Conservation (phyloP, 1,140 invertebrate genomes). For the Lepidotrigona ventralis region DNA sequence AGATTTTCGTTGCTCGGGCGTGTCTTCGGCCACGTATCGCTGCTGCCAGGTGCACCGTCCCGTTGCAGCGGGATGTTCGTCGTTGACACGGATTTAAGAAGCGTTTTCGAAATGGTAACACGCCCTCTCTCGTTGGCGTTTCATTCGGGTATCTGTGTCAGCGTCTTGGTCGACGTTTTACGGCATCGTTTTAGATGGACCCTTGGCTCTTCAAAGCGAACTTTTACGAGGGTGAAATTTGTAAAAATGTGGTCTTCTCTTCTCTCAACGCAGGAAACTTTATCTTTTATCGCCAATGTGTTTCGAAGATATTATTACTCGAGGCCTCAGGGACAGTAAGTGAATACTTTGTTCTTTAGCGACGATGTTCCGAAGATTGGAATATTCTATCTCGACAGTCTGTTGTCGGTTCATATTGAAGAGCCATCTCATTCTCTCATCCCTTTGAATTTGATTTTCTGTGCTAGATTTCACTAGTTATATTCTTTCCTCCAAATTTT, state of each 20-base stretch:
- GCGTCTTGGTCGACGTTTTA: background rate
- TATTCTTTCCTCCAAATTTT: background rate
- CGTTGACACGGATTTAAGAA: slow-evolving; percentile 3
- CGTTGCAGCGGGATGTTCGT: background rate
- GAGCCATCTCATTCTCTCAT: background rate
- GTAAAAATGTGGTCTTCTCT: background rate
- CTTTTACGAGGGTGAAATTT: background rate
- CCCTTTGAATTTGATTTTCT: background rate
- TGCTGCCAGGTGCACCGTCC: background rate
- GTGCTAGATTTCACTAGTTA: background rate
- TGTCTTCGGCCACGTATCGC: background rate
- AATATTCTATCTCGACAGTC: too few relatives aligned
- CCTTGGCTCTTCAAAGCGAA: background rate
- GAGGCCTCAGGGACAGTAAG: too few relatives aligned
- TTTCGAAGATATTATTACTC: background rate
- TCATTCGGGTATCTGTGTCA: background rate
- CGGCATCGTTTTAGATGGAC: background rate
- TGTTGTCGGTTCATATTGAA: too few relatives aligned
- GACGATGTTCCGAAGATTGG: too few relatives aligned
- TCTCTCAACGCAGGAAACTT: background rate
- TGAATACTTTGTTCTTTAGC: too few relatives aligned
- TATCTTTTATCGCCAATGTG: background rate
- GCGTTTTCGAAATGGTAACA: slow-evolving; percentile 5
- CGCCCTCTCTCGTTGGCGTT: background rate
- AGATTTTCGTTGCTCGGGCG: background rate